Conservation (phyloP, 2,888 invertebrate species). For the Lamellibrachia columna region DNA sequence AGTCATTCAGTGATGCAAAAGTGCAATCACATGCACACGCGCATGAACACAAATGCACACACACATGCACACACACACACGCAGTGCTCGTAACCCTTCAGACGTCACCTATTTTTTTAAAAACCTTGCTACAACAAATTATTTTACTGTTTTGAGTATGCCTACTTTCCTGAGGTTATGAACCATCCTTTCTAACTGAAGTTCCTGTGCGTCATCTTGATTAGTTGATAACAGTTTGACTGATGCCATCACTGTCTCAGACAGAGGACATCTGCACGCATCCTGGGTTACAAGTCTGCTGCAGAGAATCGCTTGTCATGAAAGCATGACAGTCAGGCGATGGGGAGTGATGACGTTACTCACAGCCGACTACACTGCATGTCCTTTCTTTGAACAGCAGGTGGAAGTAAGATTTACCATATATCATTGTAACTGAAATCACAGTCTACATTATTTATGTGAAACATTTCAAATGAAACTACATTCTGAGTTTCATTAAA, state of each 20-base stretch:
- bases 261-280: not conserved
- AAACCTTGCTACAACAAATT: too few relatives aligned
- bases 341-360: not conserved
- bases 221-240: not conserved
- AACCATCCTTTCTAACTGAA: not conserved
- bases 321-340: not conserved
- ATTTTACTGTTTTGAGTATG: too few relatives aligned
- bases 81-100: too few relatives aligned
- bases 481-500: too few relatives aligned
- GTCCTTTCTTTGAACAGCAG: not conserved
- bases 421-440: not conserved
- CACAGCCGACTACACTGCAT: not conserved
- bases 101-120: too few relatives aligned
- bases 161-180: too few relatives aligned
- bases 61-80: too few relatives aligned
- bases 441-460: too few relatives aligned
- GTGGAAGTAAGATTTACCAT: not conserved
- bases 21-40: too few relatives aligned
- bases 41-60: too few relatives aligned
- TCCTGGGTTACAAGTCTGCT: not conserved
- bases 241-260: not conserved
- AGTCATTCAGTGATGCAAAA: too few relatives aligned
- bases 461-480: too few relatives aligned
- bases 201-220: not conserved
- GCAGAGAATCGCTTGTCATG: not conserved